Evolutionary conservation across 1,140 invertebrate species (phyloP).

Genomic region (Lithobius niger): DNA sequence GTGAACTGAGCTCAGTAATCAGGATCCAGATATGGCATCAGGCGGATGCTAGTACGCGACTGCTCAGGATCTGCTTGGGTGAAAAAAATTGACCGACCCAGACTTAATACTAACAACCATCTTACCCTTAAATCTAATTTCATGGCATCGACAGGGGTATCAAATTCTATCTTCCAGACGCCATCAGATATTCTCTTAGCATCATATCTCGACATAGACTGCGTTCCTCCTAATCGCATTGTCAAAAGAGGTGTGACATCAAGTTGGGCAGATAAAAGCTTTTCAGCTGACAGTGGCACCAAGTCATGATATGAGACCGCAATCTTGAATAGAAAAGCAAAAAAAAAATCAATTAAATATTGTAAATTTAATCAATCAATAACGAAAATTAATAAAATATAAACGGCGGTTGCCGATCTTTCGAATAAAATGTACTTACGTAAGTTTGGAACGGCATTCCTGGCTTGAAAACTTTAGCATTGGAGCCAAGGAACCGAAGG

Average conservation of each 20-base stretch:
- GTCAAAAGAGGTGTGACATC: conserved; percentile 18
- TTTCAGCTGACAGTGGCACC: conserved; percentile 24
- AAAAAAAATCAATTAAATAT: neutral
- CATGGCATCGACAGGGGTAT: neutral
- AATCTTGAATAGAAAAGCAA: conserved; percentile 19
- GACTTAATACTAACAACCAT: neutral
- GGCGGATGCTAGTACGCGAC: too few species aligned
- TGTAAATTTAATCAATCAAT: neutral
- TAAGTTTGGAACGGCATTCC: conserved; percentile 69
- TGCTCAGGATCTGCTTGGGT: too few species aligned
- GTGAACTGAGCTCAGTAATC: too few species aligned
- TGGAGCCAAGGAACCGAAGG: conserved; percentile 71
- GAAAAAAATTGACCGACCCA: too few species aligned
- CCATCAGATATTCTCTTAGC: neutral
- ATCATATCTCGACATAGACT: neutral
- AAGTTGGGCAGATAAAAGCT: conserved; percentile 21
- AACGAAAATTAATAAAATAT: neutral
- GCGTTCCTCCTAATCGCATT: neutral
- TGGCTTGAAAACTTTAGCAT: conserved; percentile 86
- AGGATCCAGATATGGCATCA: too few species aligned
- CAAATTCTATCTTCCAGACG: conserved; percentile 2
- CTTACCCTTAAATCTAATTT: neutral
- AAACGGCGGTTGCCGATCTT: neutral
- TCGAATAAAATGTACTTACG: conserved; percentile 41
- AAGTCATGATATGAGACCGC: conserved; percentile 26